A percentile compares a stretch with the other conserved stretches of the same genome.
These are phyloP conservation scores for Trissolcus basalis DNA, from an alignment of 1,140 invertebrate genomes.

Conservation along the genomic window DNA sequence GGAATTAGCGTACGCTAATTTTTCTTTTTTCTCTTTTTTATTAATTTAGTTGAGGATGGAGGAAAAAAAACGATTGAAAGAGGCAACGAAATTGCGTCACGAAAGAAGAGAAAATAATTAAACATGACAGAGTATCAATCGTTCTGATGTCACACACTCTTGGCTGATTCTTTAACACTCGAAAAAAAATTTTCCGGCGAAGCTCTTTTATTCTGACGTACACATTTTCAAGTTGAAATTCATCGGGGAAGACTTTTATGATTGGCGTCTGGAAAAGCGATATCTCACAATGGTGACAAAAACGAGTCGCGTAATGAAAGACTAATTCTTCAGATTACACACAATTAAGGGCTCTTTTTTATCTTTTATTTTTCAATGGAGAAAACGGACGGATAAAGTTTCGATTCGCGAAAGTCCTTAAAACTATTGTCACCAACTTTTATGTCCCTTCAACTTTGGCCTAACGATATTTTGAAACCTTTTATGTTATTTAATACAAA, in stretches of 20 bases:
- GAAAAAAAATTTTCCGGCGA: neutral
- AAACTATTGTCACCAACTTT: conserved; percentile 36
- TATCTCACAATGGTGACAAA: conserved; percentile 9
- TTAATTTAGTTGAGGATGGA: too few relatives aligned
- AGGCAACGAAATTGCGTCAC: too few relatives aligned
- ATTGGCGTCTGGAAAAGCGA: conserved; percentile 7
- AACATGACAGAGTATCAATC: too few relatives aligned
- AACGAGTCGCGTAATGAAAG: conserved; percentile 16
- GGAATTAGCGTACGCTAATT: too few relatives aligned
- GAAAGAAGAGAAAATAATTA: too few relatives aligned
- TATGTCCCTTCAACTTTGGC: conserved; percentile 12
- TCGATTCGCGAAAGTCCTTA: conserved; percentile 9
- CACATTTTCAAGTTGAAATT: conserved; percentile 17
- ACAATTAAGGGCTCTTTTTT: conserved; percentile 35
- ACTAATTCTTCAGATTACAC: conserved; percentile 37
- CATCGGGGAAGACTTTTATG: conserved; percentile 20
- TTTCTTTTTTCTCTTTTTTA: too few relatives aligned
- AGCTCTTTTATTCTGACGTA: neutral
- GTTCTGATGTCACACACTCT: too few relatives aligned
- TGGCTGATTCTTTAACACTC: neutral
- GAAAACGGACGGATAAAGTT: conserved; percentile 20
- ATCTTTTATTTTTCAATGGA: conserved; percentile 23
- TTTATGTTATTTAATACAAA: neutral
- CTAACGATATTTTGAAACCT: conserved; percentile 8
- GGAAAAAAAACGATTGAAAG: neutral